Evolutionary conservation across 2,888 invertebrate species (phyloP), one percentile per base, ranked within the genome.

Genomic region (Mythimna lalbum): DNA sequence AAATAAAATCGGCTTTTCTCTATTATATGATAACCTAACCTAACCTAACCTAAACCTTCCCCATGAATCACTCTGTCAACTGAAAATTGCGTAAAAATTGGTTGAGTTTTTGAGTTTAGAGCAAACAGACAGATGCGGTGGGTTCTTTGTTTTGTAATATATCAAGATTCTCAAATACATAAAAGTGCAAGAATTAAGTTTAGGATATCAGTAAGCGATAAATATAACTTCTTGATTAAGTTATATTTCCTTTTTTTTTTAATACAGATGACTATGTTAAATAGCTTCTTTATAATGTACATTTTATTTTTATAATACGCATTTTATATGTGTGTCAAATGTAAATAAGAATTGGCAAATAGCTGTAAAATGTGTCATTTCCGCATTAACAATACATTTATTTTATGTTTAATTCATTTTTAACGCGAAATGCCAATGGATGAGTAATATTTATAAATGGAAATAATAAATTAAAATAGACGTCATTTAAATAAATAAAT

Each of bases 311-410:
- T 50, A 21, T 4, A 33, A 43, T 10, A 66, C 59, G 63, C 5
- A 60, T 66, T 72, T 56, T 43, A 49, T n/a, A 71, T 49, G 65
- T 57, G 53, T 72, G 49, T 50, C 47, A 78, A 19, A 49, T 43
- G 53, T 67, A 50, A 78, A 69, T 77, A 65, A 65, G 12, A 77
- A 59, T 70, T 53, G 43, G 52, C 47, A 43, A 60, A 56, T 70
- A 78, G 47, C 78, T 77, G 78, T 66, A 81, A 53, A 77, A 70
- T 59, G 27, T 63, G 56, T 56, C 47, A 62, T 69, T 63, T 78
- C 65, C 55, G 55, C 59, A 59, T 50, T 47, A 53, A 64, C 33
- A 60, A 52, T 60, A 66, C 63, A 14, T 63, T 62, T 43, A 39
- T 66, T 39, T 50, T 47, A 27, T 33, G 17, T 43, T 52, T 55